Evolutionary conservation across 2,888 invertebrate genomes (phyloP), one percentile per base, ranked within the genome.

Genomic region (Pollenia griseotomentosa): DNA sequence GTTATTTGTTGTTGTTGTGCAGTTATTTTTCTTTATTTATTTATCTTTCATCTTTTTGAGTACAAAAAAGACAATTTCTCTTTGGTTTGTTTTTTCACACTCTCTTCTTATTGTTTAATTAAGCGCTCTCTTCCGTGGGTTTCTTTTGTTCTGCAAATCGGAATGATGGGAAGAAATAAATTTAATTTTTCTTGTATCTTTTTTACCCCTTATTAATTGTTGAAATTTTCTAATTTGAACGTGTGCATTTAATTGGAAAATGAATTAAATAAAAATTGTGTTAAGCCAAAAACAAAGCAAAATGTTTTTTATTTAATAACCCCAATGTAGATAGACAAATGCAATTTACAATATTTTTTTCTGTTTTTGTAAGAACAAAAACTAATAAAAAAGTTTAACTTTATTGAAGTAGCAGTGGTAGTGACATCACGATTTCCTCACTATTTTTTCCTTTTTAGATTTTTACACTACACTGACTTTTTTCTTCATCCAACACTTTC

Each of bases 351-450:
- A 40, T 40, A 48, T 55, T 12, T 12, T 16, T 44, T 66, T 23
- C 33, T n/a, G 19, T 40, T 19, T 16, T 44, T 42, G 40, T 5
- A n/a, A 78, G 12, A 85, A 78, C 55, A 75, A 78, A 59, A 78
- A 59, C 8, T 14, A 85, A 19, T 75, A 86, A 77, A 83, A 71
- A 59, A n/a, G 53, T 80, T 77, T 68, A 73, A 75, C 4, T 79
- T 82, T 77, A 51, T 73, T 53, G 2, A 81, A 71, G 63, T 75
- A 61, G 66, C 42, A 83, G 81, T 46, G 79, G 59, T 78, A 87
- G 86, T 89, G 89, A 89, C 89, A 89, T 89, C 89, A 89, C 88
- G 84, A 82, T 82, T 85, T 81, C 81, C 78, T 61, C 51, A 59
- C 68, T 71, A 59, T 19, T 19, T 82, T 71, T 44, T 71, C 19